Conservation (phyloP, 2,113 vertebrate species). For the Trachemys scripta region DNA sequence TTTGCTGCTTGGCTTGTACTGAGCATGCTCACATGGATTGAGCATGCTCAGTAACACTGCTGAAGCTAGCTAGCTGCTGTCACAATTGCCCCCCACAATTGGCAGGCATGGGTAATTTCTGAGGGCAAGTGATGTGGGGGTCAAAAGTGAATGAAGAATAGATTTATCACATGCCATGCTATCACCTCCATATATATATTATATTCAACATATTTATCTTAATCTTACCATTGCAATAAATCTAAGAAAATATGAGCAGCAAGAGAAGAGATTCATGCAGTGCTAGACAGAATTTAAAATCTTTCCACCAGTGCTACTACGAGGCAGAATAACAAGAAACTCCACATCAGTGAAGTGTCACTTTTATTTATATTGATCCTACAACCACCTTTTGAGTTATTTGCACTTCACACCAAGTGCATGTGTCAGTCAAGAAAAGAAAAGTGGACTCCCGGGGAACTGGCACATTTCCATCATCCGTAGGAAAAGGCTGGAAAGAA, state of each 20-base stretch:
- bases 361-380: constrained; percentile 45
- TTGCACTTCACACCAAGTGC: background rate
- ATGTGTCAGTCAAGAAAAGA: background rate
- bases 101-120: background rate
- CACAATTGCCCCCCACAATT: background rate
- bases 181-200: background rate
- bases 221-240: background rate
- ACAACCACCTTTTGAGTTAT: constrained; percentile 42
- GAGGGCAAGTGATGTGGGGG: background rate
- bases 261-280: background rate
- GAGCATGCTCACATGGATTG: background rate
- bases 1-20: background rate
- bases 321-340: background rate
- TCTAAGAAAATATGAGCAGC: background rate
- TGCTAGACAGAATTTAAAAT: background rate
- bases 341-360: background rate
- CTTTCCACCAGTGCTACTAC: background rate
- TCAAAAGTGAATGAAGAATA: background rate
- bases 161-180: background rate
- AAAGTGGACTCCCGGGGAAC: background rate
- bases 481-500: background rate
- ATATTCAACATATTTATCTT: background rate
- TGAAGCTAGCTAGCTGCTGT: background rate
- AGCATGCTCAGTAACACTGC: background rate
- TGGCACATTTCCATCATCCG: background rate